phyloP scores from a whole-genome alignment of 2,888 invertebrate genomes.

The Lepidochrysops patricia region DNA sequence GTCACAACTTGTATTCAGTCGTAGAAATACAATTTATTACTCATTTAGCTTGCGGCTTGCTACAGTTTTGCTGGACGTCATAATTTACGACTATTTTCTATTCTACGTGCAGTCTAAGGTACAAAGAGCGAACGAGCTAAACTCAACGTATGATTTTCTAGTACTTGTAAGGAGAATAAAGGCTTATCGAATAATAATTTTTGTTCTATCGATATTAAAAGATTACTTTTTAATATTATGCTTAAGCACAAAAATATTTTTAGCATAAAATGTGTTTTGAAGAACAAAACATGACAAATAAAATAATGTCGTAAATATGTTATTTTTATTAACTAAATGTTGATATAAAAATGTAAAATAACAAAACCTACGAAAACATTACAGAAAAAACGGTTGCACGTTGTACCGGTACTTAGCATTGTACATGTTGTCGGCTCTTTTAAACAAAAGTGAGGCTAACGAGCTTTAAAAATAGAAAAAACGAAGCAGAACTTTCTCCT shows the following conservation, averaged over 20 bases:
- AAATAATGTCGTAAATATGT: too few species aligned
- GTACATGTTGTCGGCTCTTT: background rate
- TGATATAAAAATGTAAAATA: background rate
- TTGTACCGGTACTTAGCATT: background rate
- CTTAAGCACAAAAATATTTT: too few species aligned
- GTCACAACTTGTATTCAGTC: conserved; percentile 13
- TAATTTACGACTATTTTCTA: conserved; percentile 16
- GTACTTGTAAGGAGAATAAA: background rate
- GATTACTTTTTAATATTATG: too few species aligned
- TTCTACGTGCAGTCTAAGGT: conserved; percentile 4
- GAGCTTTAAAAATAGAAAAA: conserved; percentile 10
- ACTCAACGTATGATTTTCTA: background rate
- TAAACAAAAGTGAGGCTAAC: conserved; percentile 5
- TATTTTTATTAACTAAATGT: too few species aligned
- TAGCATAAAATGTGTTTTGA: too few species aligned
- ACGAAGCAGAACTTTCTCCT: background rate
- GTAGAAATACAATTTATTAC: conserved; percentile 17
- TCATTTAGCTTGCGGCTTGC: conserved; percentile 16
- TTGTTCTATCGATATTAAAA: background rate
- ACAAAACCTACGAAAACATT: background rate
- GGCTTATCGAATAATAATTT: background rate
- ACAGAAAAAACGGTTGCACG: background rate
- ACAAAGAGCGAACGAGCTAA: background rate
- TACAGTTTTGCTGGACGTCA: conserved; percentile 19
- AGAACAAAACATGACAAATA: too few species aligned